These are phyloP conservation scores for Guaruba guarouba DNA, from an alignment of 2,113 vertebrate genomes.

Conservation along the genomic window DNA sequence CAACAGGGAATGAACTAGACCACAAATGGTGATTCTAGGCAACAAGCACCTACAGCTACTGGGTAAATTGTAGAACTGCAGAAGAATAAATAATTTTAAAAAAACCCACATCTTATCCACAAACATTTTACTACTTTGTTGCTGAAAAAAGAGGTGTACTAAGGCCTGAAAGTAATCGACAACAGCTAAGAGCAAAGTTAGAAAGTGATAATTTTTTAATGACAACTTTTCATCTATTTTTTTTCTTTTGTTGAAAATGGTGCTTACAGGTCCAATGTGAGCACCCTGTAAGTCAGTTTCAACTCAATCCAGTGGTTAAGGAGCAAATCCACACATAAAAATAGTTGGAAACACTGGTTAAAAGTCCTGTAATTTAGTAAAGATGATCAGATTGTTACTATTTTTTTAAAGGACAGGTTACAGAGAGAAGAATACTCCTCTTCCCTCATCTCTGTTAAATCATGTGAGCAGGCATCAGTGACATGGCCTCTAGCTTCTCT, in stretches of 20 bases:
- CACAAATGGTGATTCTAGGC: background rate
- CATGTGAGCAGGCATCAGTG: background rate
- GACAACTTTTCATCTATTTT: background rate
- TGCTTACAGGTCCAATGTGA: background rate
- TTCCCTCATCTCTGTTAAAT: background rate
- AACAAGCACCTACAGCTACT: background rate
- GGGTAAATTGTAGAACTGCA: background rate
- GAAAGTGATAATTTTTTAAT: background rate
- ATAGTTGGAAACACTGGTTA: background rate
- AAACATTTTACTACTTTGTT: background rate
- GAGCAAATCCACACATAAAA: background rate
- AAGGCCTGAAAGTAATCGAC: background rate
- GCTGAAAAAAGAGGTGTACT: background rate
- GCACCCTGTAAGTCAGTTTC: background rate
- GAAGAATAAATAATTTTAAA: background rate
- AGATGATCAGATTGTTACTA: background rate
- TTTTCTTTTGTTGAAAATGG: background rate
- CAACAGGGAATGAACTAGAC: background rate
- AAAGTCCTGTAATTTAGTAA: background rate
- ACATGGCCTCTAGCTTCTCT: background rate
- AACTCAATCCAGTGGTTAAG: background rate
- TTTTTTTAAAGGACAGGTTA: background rate
- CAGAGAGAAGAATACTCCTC: background rate
- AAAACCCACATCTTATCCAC: rapidly evolving
- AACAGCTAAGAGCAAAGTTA: background rate